Percentiles rank a stretch among this genome's conserved stretches.
Evolutionary conservation across 2,888 invertebrate species (phyloP).

Genomic region (Cephus pulcher): DNA sequence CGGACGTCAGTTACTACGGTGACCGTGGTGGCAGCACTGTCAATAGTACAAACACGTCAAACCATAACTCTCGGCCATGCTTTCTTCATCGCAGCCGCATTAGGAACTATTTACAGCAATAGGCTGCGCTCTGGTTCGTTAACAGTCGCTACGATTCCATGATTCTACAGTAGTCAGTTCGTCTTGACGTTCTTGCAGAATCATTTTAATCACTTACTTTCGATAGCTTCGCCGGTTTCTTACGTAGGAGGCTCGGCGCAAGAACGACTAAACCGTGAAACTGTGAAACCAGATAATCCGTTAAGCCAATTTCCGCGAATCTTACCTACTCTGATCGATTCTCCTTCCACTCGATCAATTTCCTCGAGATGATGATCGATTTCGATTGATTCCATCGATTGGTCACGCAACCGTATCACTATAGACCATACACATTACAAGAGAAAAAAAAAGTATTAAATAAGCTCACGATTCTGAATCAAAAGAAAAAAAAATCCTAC

Average conservation of each 20-base stretch:
- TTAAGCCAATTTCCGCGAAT: background rate
- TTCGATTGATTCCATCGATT: background rate
- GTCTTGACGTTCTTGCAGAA: background rate
- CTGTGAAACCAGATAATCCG: background rate
- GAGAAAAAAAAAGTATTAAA: background rate
- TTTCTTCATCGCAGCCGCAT: constrained; percentile 55
- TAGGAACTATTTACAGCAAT: constrained; percentile 56
- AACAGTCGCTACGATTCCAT: constrained; percentile 27
- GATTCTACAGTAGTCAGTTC: background rate
- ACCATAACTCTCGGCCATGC: constrained; percentile 43
- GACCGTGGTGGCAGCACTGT: background rate
- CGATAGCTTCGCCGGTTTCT: background rate
- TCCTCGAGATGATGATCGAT: background rate
- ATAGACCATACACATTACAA: background rate
- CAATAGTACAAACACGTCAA: background rate
- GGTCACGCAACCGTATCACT: background rate
- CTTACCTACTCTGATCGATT: background rate
- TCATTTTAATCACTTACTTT: constrained; percentile 5
- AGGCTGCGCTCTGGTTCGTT: constrained; percentile 58
- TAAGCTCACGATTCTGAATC: background rate
- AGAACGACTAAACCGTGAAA: background rate
- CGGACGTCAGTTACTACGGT: constrained; percentile 8
- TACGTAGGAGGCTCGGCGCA: background rate
- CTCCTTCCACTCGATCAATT: constrained; percentile 3
- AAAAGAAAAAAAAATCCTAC: background rate